These are phyloP conservation scores for Ypsolopha sequella DNA, from an alignment of 2,888 invertebrate genomes.

Conservation along the genomic window DNA sequence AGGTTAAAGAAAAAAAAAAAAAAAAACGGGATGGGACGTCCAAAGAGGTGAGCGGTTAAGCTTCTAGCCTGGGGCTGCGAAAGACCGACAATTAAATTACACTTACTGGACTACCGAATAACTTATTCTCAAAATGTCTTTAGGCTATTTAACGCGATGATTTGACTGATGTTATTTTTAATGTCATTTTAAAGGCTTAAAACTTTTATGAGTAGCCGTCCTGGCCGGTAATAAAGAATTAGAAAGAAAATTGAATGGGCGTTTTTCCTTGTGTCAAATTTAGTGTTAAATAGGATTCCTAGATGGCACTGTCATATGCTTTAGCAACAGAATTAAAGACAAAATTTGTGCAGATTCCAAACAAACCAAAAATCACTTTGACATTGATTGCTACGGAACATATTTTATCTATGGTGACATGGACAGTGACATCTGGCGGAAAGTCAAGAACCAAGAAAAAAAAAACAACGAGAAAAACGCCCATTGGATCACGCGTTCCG, in stretches of 20 bases:
- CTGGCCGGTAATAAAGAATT: slow-evolving; percentile 8
- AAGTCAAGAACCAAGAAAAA: too few species aligned
- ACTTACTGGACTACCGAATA: slow-evolving; percentile 63
- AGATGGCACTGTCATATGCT: too few species aligned
- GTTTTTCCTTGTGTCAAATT: background rate
- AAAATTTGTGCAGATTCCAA: too few species aligned
- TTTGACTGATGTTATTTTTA: slow-evolving; percentile 44
- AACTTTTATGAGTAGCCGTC: slow-evolving; percentile 20
- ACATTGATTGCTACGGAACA: too few species aligned
- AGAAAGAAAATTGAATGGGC: background rate
- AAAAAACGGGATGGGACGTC: slow-evolving; percentile 11
- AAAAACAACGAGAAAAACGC: too few species aligned
- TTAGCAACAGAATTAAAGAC: too few species aligned
- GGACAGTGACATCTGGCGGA: too few species aligned
- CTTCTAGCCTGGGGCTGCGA: slow-evolving; percentile 37
- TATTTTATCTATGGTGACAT: too few species aligned
- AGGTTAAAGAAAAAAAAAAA: slow-evolving; percentile 17
- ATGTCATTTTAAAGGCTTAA: slow-evolving; percentile 28
- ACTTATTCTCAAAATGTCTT: slow-evolving; percentile 55
- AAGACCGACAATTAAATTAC: slow-evolving; percentile 64
- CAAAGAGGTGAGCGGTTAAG: slow-evolving; percentile 22
- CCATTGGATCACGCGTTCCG: too few species aligned
- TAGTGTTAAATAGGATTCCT: slow-evolving; percentile 3
- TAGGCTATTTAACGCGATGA: slow-evolving; percentile 56
- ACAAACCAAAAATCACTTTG: too few species aligned